Evolutionary conservation across 2,797 vertebrate species (phyloP), one percentile per base, ranked within the genome.

Genomic region (Percopsis omiscomaycus): DNA sequence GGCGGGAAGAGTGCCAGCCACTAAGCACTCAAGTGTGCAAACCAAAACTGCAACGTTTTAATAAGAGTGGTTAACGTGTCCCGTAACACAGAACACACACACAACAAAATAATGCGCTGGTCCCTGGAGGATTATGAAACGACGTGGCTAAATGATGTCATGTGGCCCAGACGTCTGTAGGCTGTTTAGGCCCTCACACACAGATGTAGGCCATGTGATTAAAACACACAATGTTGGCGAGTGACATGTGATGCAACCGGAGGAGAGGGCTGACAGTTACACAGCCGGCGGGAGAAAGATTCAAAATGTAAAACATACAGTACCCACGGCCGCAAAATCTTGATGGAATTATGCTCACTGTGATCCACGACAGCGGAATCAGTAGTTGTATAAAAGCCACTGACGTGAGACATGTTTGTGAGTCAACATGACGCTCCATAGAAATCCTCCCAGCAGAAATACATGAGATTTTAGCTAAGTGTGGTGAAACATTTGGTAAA

Each of bases 101-200:
- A 22, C 22, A 22, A 72, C 75, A 69, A 72, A 83, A 77, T 73
- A 69, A 81, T 75, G 61, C 59, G 74, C 73, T 60, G 70, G 42
- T 55, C 82, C 73, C 59, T 0, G 0, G 68, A 71, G 79, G 69
- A 61, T 74, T 68, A 75, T 79, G 66, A 80, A 84, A 73, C 66
- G 68, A 78, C 78, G 83, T 73, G 78, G 81, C 80, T 82, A 61
- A 75, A 22, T 88, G 81, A 88, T 84, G 82, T 88, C 86, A 88
- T 78, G 66, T 76, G 79, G 75, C 58, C 51, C 65, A 42, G 75
- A 64, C 69, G 70, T 82, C 75, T 74, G 74, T 75, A 64, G 75
- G 57, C 67, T 74, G 64, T 57, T 62, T 74, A 65, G 5, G 47
- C 73, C 16, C 55, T 14, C 46, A 64, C 66, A 72, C 66, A 71